Evolutionary conservation across 2,797 vertebrate genomes (phyloP).

Genomic region (Loriculus beryllinus): DNA sequence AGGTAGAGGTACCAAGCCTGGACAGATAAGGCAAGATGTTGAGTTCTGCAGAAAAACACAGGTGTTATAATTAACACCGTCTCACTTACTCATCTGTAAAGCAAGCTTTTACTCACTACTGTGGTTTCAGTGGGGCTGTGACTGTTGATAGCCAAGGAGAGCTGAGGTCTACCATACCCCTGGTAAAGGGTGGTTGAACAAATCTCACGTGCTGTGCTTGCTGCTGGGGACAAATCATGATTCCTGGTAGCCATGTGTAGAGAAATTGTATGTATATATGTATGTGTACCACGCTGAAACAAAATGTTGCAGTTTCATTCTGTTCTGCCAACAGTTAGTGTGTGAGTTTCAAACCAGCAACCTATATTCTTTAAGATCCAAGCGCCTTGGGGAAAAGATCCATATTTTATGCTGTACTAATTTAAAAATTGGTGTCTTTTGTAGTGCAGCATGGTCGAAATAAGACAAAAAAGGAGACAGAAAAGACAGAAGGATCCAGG

Average conservation of each 20-base stretch:
- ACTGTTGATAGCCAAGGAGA: background rate
- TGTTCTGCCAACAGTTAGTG: background rate
- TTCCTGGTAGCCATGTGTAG: background rate
- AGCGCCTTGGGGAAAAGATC: background rate
- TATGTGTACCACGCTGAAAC: background rate
- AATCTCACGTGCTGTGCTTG: background rate
- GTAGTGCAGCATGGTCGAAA: background rate
- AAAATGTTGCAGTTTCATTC: background rate
- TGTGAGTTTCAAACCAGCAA: background rate
- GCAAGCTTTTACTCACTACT: background rate
- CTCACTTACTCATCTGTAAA: constrained; percentile 51
- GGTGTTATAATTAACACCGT: background rate
- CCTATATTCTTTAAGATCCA: background rate
- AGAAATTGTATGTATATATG: background rate
- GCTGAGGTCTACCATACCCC: background rate
- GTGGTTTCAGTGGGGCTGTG: background rate
- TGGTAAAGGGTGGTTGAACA: background rate
- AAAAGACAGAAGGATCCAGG: background rate
- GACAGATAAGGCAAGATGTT: background rate
- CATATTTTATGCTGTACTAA: background rate
- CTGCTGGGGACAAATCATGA: rapidly evolving
- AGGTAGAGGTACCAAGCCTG: background rate
- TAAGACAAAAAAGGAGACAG: background rate
- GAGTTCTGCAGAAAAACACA: background rate
- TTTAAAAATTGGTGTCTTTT: background rate